Conservation (phyloP, 2,113 vertebrate genomes). For the Aptenodytes patagonicus region DNA sequence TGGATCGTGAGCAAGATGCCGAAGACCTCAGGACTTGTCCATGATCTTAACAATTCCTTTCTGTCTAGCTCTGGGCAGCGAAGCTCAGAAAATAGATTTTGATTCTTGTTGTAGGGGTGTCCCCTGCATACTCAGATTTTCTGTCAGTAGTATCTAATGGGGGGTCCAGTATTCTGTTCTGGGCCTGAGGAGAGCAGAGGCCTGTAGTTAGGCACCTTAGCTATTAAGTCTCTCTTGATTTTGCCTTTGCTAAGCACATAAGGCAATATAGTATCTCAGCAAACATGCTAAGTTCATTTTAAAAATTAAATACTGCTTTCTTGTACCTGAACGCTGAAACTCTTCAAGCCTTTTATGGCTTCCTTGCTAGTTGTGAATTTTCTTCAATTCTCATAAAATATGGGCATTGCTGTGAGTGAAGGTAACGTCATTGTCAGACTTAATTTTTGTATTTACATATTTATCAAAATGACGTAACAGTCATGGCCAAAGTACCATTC, state of each 20-base stretch:
- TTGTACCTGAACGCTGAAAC: not conserved
- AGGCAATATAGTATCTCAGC: not conserved
- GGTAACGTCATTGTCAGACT: not conserved
- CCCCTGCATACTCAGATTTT: not conserved
- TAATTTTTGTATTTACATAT: not conserved
- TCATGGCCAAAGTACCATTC: not conserved
- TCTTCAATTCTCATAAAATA: not conserved
- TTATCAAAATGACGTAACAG: not conserved
- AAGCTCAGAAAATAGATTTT: not conserved
- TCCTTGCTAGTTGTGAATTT: not conserved
- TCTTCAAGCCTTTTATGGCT: not conserved
- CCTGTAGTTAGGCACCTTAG: not conserved
- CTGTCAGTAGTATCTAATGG: fast-evolving
- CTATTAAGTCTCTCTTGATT: not conserved
- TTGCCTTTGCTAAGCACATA: not conserved
- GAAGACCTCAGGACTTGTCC: not conserved
- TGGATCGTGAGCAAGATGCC: not conserved
- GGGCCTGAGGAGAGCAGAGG: not conserved
- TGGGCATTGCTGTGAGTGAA: not conserved
- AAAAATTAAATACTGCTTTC: not conserved
- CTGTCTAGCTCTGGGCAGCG: not conserved
- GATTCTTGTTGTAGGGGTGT: not conserved
- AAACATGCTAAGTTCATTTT: not conserved
- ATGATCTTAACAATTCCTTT: not conserved
- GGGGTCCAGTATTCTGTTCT: not conserved